Conservation (phyloP, 2,113 vertebrate genomes). For the Perccottus glenii region DNA sequence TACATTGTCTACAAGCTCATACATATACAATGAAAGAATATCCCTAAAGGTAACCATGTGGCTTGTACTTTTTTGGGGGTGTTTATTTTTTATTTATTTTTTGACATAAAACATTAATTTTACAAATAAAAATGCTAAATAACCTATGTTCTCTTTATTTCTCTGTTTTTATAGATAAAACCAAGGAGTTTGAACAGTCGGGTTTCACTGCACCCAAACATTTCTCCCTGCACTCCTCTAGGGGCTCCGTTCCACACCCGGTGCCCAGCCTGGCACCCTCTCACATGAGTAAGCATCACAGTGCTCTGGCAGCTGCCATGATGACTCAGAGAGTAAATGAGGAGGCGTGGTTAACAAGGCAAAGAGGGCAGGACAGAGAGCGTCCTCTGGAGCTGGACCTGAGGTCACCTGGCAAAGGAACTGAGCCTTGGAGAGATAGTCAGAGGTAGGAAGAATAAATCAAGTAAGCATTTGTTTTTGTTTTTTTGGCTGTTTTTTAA, state of each 20-base stretch:
- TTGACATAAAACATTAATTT: background rate
- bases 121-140: background rate
- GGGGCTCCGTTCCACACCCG: slow-evolving; percentile 81
- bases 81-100: slow-evolving; percentile 1
- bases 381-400: slow-evolving; percentile 88
- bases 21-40: background rate
- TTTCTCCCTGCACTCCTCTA: slow-evolving; percentile 75
- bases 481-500: background rate
- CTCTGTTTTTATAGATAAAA: slow-evolving; percentile 82
- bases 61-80: background rate
- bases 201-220: slow-evolving; percentile 83
- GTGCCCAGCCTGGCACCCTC: slow-evolving; percentile 89
- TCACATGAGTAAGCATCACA: slow-evolving; percentile 76
- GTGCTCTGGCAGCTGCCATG: slow-evolving; percentile 80
- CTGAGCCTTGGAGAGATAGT: slow-evolving; percentile 83
- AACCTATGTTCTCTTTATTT: background rate
- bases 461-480: background rate
- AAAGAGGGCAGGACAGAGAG: slow-evolving; percentile 92
- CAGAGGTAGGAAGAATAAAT: slow-evolving; percentile 79
- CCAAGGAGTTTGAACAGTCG: slow-evolving; percentile 84
- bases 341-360: slow-evolving; percentile 91
- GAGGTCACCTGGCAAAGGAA: slow-evolving; percentile 74
- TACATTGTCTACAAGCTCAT: background rate
- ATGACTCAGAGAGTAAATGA: slow-evolving; percentile 90
- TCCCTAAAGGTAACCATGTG: background rate